These are phyloP conservation scores for Ephydatia muelleri DNA, from an alignment of 37 sponge, comb jelly and placozoan genomes.

Conservation along the genomic window DNA sequence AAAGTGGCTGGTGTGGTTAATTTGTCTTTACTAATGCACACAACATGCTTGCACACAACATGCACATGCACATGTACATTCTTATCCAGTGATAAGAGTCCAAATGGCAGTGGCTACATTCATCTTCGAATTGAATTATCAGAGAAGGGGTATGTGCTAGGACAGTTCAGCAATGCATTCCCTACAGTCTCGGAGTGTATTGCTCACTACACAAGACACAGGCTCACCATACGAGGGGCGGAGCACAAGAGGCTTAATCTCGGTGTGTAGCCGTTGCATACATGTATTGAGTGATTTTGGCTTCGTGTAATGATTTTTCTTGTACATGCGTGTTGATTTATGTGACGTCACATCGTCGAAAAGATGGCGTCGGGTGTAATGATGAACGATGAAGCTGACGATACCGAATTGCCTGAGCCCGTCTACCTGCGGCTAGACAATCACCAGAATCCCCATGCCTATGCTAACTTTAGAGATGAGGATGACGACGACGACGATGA, in stretches of 20 bases:
- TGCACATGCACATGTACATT: too few relatives aligned
- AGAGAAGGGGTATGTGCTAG: slow-evolving; percentile 59
- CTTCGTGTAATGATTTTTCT: too few relatives aligned
- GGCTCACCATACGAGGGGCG: slow-evolving; percentile 68
- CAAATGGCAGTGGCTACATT: slow-evolving; percentile 35
- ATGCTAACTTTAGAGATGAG: background rate
- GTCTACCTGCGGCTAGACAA: slow-evolving; percentile 32
- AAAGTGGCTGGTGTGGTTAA: too few relatives aligned
- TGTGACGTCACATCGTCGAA: background rate
- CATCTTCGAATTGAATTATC: slow-evolving; percentile 57
- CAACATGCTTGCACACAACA: too few relatives aligned
- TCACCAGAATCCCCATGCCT: background rate
- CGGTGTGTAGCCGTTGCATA: too few relatives aligned
- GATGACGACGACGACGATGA: slow-evolving; percentile 41
- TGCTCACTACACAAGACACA: slow-evolving; percentile 65
- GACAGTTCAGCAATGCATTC: slow-evolving; percentile 83
- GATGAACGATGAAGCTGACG: slow-evolving; percentile 8
- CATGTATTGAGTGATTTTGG: background rate
- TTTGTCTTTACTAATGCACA: too few relatives aligned
- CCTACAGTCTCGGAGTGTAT: slow-evolving; percentile 67
- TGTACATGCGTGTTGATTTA: background rate
- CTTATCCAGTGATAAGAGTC: background rate
- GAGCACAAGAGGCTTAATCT: slow-evolving; percentile 58
- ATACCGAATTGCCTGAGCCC: slow-evolving; percentile 22
- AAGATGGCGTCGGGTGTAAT: slow-evolving; percentile 13